Percentiles rank a stretch among this genome's conserved stretches.
These are phyloP conservation scores for Lytechinus variegatus DNA, from an alignment of 35 echinoderm and acorn worm species.

Conservation along the genomic window DNA sequence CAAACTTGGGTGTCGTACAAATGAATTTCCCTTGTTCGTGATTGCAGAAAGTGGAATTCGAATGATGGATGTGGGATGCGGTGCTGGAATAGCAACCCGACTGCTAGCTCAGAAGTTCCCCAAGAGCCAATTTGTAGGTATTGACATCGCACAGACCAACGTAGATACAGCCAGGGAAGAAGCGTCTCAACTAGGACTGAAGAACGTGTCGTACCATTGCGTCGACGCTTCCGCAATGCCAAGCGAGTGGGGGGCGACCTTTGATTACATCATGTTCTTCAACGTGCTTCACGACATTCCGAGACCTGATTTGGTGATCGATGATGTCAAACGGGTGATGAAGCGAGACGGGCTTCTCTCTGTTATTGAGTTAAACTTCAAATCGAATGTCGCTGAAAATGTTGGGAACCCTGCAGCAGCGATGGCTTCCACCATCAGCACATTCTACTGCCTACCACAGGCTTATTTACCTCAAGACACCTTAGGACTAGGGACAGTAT, in stretches of 20 bases:
- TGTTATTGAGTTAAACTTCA: slow-evolving; percentile 55
- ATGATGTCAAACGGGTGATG: slow-evolving; percentile 70
- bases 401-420: not conserved
- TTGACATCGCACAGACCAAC: slow-evolving; percentile 61
- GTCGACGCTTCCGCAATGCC: slow-evolving; percentile 71
- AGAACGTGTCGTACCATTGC: slow-evolving; percentile 58
- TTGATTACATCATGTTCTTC: slow-evolving; percentile 73
- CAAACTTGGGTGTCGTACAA: not conserved
- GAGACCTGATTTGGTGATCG: slow-evolving; percentile 63
- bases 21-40: not conserved
- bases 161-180: slow-evolving; percentile 54
- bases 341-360: slow-evolving; percentile 57
- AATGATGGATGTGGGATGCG: slow-evolving; percentile 81
- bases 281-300: slow-evolving; percentile 82
- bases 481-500: slow-evolving; percentile 67
- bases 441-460: slow-evolving; percentile 81
- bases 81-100: slow-evolving; percentile 49
- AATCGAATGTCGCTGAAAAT: slow-evolving; percentile 66
- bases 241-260: slow-evolving; percentile 69
- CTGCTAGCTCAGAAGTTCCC: slow-evolving; percentile 70
- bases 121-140: slow-evolving; percentile 65
- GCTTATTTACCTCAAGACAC: slow-evolving; percentile 68
- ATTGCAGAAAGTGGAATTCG: slow-evolving; percentile 69
- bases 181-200: slow-evolving; percentile 47
- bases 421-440: slow-evolving; percentile 61